Conservation (phyloP, 1,140 invertebrate species). For the Hetaerina americana region DNA sequence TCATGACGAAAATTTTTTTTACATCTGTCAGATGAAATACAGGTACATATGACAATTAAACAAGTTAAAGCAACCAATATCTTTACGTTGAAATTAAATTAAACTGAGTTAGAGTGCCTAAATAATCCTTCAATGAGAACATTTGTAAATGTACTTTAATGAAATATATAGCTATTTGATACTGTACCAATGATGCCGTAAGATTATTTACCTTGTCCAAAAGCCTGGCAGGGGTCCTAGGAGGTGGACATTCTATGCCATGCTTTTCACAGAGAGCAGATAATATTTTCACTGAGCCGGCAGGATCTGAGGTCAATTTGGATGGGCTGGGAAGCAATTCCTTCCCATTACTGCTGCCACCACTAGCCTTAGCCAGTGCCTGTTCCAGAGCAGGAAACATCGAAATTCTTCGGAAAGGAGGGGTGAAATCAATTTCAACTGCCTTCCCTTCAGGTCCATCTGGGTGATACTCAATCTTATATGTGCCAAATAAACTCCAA, state of each 20-base stretch:
- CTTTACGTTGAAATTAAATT: too few species aligned
- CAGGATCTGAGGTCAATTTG: slow-evolving; percentile 43
- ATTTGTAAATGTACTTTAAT: too few species aligned
- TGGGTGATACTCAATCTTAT: slow-evolving; percentile 82
- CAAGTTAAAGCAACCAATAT: too few species aligned
- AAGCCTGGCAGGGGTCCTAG: slow-evolving; percentile 80
- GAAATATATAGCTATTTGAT: background rate
- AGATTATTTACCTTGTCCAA: slow-evolving; percentile 74
- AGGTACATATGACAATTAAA: too few species aligned
- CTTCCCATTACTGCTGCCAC: slow-evolving; percentile 23
- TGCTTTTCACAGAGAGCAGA: slow-evolving; percentile 74
- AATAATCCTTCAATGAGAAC: too few species aligned
- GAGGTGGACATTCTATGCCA: slow-evolving; percentile 82
- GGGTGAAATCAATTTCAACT: slow-evolving; percentile 90
- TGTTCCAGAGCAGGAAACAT: slow-evolving; percentile 89
- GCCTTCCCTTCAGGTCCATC: slow-evolving; percentile 64
- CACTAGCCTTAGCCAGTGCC: slow-evolving; percentile 30
- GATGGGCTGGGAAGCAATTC: slow-evolving; percentile 71
- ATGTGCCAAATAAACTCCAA: slow-evolving; percentile 47
- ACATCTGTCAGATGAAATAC: too few species aligned
- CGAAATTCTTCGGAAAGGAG: slow-evolving; percentile 82
- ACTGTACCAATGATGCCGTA: background rate
- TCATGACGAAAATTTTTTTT: too few species aligned
- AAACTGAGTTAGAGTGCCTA: too few species aligned
- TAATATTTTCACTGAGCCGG: slow-evolving; percentile 54